Evolutionary conservation across 2,888 invertebrate species (phyloP).

Genomic region (Chironomus riparius): DNA sequence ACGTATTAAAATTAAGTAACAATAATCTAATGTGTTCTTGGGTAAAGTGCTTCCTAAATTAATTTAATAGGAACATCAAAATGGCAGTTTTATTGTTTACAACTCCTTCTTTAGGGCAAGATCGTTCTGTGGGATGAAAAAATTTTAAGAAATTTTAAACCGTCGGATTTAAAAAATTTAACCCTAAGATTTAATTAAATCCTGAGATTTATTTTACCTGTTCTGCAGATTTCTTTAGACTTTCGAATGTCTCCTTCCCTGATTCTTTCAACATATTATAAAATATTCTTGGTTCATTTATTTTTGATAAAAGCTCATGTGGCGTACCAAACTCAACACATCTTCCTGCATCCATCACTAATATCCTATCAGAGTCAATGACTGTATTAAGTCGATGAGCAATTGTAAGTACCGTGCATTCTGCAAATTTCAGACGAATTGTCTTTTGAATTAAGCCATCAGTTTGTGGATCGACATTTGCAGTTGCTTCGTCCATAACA

Average conservation of each 20-base stretch:
- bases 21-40: too few species aligned
- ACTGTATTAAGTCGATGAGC: slow-evolving; percentile 86
- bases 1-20: too few species aligned
- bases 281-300: slow-evolving; percentile 44
- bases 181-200: too few species aligned
- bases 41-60: too few species aligned
- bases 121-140: too few species aligned
- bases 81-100: too few species aligned
- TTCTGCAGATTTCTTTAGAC: slow-evolving; percentile 52
- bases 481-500: slow-evolving; percentile 87
- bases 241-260: slow-evolving; percentile 56
- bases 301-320: slow-evolving; percentile 46
- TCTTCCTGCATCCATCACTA: slow-evolving; percentile 63
- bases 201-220: slow-evolving; percentile 39
- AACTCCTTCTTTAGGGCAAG: too few species aligned
- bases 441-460: slow-evolving; percentile 75
- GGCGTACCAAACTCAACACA: slow-evolving; percentile 63
- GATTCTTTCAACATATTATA: slow-evolving; percentile 52
- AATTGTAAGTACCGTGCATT: slow-evolving; percentile 80
- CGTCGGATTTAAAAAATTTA: too few species aligned
- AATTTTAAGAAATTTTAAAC: too few species aligned
- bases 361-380: slow-evolving; percentile 49
- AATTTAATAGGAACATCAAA: too few species aligned
- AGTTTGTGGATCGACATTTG: slow-evolving; percentile 85
- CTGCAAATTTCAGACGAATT: slow-evolving; percentile 62